Conservation (phyloP, 2,888 invertebrate species). For the Nomada ferruginata region DNA sequence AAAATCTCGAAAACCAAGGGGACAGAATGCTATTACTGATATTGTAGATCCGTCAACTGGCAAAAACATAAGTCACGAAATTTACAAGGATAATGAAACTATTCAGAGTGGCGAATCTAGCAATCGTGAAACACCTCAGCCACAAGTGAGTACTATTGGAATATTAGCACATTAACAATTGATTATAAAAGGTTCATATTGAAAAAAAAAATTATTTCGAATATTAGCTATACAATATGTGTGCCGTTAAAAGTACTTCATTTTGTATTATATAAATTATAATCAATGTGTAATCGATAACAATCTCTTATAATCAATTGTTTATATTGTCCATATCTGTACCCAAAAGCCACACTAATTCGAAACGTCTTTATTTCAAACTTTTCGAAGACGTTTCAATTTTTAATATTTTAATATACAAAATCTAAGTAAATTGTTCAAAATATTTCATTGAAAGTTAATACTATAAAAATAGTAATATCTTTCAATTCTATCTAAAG, state of each 20-base stretch:
- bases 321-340: constrained; percentile 56
- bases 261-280: neutral
- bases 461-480: neutral
- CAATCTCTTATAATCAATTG: constrained; percentile 68
- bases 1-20: constrained; percentile 66
- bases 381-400: neutral
- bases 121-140: constrained; percentile 86
- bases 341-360: constrained; percentile 61
- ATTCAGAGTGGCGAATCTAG: constrained; percentile 85
- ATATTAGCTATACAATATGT: neutral
- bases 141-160: constrained; percentile 77
- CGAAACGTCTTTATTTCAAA: neutral
- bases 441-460: neutral
- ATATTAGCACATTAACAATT: constrained; percentile 57
- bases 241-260: neutral
- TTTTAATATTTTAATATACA: neutral
- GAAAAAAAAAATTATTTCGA: neutral
- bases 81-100: constrained; percentile 84
- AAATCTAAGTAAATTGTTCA: neutral
- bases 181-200: constrained; percentile 59
- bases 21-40: constrained; percentile 79
- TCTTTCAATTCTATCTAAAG: neutral
- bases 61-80: constrained; percentile 85
- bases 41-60: constrained; percentile 85
- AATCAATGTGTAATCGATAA: neutral